Evolutionary conservation across 1,140 invertebrate genomes (phyloP), one percentile per base, ranked within the genome.

Genomic region (Phenacoccus solenopsis): DNA sequence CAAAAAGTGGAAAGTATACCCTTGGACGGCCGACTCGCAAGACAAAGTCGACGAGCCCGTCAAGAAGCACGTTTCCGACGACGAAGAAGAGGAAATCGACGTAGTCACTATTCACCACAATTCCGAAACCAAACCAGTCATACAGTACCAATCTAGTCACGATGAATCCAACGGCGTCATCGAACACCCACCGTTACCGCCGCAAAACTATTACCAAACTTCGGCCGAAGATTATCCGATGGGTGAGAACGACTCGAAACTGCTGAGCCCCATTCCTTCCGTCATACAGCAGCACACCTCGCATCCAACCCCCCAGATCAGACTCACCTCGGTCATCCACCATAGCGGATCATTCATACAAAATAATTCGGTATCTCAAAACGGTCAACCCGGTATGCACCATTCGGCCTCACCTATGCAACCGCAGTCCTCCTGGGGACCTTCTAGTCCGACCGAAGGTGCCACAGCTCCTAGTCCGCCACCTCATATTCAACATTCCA

Each of bases 1-100:
- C 75, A 91, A 92, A 80, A 92, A 93, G 83, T 91, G 90, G 89
- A 92, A 91, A 84, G 87, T 85, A 75, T 71, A 71, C 81, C 87
- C 88, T 74, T 88, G 88, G 87, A 74, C 81, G 13, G 30, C 69
- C 20, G 70, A 67, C 4, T 22, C 21, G 20, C 38, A 24, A 1
- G 59, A n/a, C 5, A 32, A 22, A 10, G 2, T 28, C 25, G 20
- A 16, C 38, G 38, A 9, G 38, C 38, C 38, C 16, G 38, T 5
- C 13, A 5, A 49, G 38, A n/a, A 4, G 13, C 38, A 49, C 38
- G 38, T 49, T n/a, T 10, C 30, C 30, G 85, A 88, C 71, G 78
- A 78, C 1, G 88, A 90, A 72, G 89, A 91, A 70, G 89, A 90
- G 81, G 88, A 90, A 79, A 90, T 90, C 80, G 89, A 90, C 82